Conservation (phyloP, 2,797 vertebrate genomes). For the Pipistrellus pipistrellus region DNA sequence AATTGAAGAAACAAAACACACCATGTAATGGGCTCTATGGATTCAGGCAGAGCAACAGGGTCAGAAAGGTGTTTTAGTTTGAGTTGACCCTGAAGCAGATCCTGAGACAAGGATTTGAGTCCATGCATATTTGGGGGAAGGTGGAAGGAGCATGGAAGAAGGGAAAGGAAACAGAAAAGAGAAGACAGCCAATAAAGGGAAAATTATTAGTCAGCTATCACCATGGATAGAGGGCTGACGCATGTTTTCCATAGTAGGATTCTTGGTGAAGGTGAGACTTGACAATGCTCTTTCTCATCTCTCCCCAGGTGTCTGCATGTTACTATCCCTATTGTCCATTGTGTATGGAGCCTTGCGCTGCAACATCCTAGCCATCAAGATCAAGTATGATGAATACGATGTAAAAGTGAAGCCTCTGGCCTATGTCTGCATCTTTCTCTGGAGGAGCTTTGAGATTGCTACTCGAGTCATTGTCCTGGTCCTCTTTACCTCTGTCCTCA, state of each 20-base stretch:
- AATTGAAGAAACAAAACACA: conserved; percentile 15
- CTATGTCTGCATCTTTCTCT: conserved; percentile 96
- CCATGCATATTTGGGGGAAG: not conserved
- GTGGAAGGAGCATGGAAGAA: not conserved
- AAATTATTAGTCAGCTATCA: not conserved
- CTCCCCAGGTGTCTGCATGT: conserved; percentile 94
- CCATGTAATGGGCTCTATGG: not conserved
- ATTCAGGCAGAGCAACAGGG: not conserved
- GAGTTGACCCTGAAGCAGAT: conserved; percentile 8
- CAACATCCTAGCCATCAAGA: conserved; percentile 99
- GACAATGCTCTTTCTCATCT: conserved; percentile 80
- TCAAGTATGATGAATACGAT: conserved; percentile 97
- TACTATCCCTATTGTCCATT: conserved; percentile 96
- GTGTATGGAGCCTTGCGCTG: conserved; percentile 98
- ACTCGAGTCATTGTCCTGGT: conserved; percentile 95
- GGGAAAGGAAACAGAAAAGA: conserved; percentile 3
- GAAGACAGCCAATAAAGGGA: not conserved
- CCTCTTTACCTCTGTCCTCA: conserved; percentile 96
- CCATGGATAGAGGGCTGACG: not conserved
- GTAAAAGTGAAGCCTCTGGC: conserved; percentile 93
- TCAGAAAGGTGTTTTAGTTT: conserved; percentile 39
- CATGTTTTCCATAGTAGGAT: not conserved
- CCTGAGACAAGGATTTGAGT: conserved; percentile 15
- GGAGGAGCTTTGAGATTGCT: conserved; percentile 98
- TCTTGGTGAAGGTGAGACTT: conserved; percentile 51